A percentile compares a stretch with the other conserved stretches of the same genome.
Evolutionary conservation across 2,888 invertebrate genomes (phyloP).

Genomic region (Polietes domitor): DNA sequence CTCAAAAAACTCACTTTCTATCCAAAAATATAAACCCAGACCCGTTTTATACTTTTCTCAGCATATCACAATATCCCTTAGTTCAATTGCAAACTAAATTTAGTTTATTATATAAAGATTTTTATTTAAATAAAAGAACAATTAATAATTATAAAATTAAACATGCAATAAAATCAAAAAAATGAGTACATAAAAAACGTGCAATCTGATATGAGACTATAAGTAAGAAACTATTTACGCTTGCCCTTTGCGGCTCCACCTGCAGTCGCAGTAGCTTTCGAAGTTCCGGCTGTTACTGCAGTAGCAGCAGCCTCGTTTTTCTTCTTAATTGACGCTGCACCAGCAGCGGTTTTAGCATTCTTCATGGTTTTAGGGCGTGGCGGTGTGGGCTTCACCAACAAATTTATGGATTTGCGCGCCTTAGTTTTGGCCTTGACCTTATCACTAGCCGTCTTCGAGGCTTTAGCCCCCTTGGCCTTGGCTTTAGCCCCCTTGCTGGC

Average conservation of each 20-base stretch:
- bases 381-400: constrained; percentile 27
- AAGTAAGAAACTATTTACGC: neutral
- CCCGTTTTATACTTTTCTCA: too few species aligned
- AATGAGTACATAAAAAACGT: neutral
- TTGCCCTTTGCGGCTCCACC: constrained; percentile 8
- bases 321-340: neutral
- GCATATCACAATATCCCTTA: too few species aligned
- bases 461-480: neutral
- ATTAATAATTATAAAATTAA: neutral
- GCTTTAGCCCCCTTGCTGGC: neutral
- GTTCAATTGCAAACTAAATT: too few species aligned
- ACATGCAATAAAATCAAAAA: neutral
- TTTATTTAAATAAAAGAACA: neutral
- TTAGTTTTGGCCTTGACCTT: constrained; percentile 45
- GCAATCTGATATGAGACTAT: too few species aligned
- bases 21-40: too few species aligned
- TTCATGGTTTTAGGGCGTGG: constrained; percentile 29
- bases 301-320: neutral
- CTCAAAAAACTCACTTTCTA: too few species aligned
- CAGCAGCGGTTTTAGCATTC: neutral
- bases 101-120: too few species aligned
- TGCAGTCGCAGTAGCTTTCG: neutral
- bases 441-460: constrained; percentile 23
- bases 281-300: neutral
- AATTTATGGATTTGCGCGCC: constrained; percentile 36